These are phyloP conservation scores for Polydrusus tereticollis DNA, from an alignment of 2,888 invertebrate genomes.

Conservation along the genomic window DNA sequence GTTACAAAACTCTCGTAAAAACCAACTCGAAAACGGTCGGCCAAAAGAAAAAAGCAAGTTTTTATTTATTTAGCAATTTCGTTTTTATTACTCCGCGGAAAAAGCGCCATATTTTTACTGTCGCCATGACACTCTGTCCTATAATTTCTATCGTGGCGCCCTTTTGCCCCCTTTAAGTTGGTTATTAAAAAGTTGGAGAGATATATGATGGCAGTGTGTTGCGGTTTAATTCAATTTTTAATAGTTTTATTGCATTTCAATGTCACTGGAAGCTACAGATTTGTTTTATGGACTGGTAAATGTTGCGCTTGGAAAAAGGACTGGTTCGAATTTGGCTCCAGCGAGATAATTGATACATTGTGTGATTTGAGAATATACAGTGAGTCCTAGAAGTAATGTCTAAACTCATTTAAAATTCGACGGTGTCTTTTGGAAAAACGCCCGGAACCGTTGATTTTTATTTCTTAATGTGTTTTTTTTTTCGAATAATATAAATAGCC, in stretches of 20 bases:
- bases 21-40: not conserved
- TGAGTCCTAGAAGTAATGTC: no score
- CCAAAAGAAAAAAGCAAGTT: conserved; percentile 5
- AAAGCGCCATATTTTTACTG: conserved; percentile 35
- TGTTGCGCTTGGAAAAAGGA: not conserved
- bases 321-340: not conserved
- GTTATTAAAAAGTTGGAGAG: conserved; percentile 41
- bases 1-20: not conserved
- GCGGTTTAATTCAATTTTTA: conserved; percentile 28
- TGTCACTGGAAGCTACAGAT: conserved; percentile 18
- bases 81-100: conserved; percentile 34
- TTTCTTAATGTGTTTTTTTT: no score
- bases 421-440: no score
- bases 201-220: conserved; percentile 29
- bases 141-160: conserved; percentile 34
- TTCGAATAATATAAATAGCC: no score
- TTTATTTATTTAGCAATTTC: conserved; percentile 44
- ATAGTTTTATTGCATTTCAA: conserved; percentile 41
- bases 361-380: not conserved
- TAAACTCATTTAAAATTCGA: no score
- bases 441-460: no score
- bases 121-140: conserved; percentile 29
- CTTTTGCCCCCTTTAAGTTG: conserved; percentile 36
- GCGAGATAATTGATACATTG: conserved; percentile 12
- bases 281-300: conserved; percentile 23